Percentiles rank a stretch among this genome's conserved stretches.
Evolutionary conservation across 2,888 invertebrate genomes (phyloP).

Genomic region (Andrena dorsata): DNA sequence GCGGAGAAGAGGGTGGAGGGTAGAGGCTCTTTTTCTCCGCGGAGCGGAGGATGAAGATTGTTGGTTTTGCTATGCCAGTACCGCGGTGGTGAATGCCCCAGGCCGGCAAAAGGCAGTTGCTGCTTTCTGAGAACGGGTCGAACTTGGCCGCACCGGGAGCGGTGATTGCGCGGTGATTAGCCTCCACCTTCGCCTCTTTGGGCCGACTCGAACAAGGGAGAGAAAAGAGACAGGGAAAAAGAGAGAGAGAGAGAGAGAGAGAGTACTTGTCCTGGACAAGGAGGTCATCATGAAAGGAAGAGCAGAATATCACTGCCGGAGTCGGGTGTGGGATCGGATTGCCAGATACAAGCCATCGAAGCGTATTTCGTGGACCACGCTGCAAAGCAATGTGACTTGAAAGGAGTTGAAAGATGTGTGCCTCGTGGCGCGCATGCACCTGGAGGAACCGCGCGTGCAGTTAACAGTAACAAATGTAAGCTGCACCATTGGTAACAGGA

Average conservation of each 20-base stretch:
- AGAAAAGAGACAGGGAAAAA: conserved; percentile 32
- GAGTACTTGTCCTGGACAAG: conserved; percentile 2
- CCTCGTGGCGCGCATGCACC: conserved; percentile 40
- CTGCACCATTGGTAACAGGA: not conserved
- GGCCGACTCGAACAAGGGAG: conserved; percentile 41
- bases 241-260: conserved; percentile 24
- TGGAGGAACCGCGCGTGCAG: conserved; percentile 19
- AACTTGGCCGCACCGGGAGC: conserved; percentile 78
- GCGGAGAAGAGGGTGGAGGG: conserved; percentile 64
- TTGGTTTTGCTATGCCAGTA: conserved; percentile 80
- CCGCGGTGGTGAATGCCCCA: conserved; percentile 75
- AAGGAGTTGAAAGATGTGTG: conserved; percentile 31
- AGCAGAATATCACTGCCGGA: conserved; percentile 60
- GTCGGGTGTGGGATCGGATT: conserved; percentile 63
- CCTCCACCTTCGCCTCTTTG: conserved; percentile 79
- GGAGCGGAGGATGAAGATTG: conserved; percentile 80
- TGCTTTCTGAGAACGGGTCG: conserved; percentile 79
- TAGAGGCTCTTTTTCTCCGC: conserved; percentile 72
- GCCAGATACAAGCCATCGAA: conserved; percentile 54
- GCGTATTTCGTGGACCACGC: conserved; percentile 12
- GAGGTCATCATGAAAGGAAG: conserved; percentile 34
- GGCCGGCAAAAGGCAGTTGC: conserved; percentile 72
- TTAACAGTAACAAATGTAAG: conserved; percentile 23
- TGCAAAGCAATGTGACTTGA: conserved; percentile 18
- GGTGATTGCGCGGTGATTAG: conserved; percentile 83